phyloP scores from a whole-genome alignment of 2,113 vertebrate genomes.

The Rhagologus leucostigma region DNA sequence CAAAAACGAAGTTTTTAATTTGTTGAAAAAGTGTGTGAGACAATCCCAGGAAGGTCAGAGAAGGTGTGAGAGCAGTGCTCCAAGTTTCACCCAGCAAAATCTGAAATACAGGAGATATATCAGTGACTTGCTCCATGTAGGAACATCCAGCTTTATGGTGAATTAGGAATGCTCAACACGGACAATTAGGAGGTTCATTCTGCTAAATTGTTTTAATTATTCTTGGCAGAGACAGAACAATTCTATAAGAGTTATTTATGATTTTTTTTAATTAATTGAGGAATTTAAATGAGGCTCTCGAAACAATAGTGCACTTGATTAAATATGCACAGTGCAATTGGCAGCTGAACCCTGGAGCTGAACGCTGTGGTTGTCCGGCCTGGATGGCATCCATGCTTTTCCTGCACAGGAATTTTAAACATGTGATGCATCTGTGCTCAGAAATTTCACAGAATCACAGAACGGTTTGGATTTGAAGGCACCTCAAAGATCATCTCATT shows the following conservation, averaged over 20 bases:
- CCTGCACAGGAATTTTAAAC: not conserved
- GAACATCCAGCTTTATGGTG: not conserved
- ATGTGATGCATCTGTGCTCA: not conserved
- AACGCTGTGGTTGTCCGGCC: not conserved
- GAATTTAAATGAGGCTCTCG: not conserved
- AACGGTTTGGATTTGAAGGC: fast-evolving
- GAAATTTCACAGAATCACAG: not conserved
- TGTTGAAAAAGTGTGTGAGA: not conserved
- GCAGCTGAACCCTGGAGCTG: not conserved
- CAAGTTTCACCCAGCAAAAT: not conserved
- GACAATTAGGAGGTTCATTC: not conserved
- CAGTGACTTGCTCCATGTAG: not conserved
- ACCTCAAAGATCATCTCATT: not conserved
- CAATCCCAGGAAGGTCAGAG: not conserved
- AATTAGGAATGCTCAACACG: not conserved
- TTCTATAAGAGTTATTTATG: not conserved
- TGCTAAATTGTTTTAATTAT: constrained; percentile 17
- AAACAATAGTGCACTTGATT: not conserved
- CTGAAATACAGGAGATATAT: not conserved
- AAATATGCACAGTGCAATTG: not conserved
- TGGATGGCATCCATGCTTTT: not conserved
- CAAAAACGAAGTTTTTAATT: not conserved
- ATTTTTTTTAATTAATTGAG: constrained; percentile 21
- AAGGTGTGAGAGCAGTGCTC: not conserved
- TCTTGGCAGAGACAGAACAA: not conserved